Conservation (phyloP, 1,140 invertebrate genomes). For the Dendrolimus kikuchii region DNA sequence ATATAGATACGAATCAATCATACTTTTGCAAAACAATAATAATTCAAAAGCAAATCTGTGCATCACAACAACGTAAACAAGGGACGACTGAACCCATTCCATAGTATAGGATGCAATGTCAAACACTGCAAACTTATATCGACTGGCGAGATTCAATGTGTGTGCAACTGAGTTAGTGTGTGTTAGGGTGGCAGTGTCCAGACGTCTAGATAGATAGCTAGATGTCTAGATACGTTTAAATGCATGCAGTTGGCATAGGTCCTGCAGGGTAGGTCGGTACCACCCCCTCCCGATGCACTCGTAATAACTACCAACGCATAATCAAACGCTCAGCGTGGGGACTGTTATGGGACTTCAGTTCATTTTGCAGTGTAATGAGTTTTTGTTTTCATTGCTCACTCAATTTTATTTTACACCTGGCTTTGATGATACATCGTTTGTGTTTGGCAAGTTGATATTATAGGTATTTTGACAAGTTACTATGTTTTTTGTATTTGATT, state of each 20-base stretch:
- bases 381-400: constrained; percentile 15
- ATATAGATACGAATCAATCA: too few species aligned
- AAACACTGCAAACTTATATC: too few species aligned
- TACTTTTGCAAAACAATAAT: too few species aligned
- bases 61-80: too few species aligned
- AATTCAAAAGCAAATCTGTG: too few species aligned
- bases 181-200: constrained; percentile 22
- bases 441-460: too few species aligned
- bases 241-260: constrained; percentile 57
- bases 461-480: too few species aligned
- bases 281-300: constrained; percentile 26
- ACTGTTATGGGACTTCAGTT: constrained; percentile 24
- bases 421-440: too few species aligned
- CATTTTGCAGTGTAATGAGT: constrained; percentile 24
- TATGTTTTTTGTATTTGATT: too few species aligned
- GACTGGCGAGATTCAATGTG: neutral
- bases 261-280: constrained; percentile 50
- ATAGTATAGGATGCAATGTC: too few species aligned
- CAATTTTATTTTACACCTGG: neutral
- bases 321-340: constrained; percentile 29
- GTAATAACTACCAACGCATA: constrained; percentile 34
- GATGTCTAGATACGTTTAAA: constrained; percentile 48
- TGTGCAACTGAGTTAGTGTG: constrained; percentile 9
- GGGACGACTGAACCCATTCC: too few species aligned
- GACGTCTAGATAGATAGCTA: constrained; percentile 37